These are phyloP conservation scores for Yponomeuta plumbellus DNA, from an alignment of 2,888 invertebrate species.

Conservation along the genomic window DNA sequence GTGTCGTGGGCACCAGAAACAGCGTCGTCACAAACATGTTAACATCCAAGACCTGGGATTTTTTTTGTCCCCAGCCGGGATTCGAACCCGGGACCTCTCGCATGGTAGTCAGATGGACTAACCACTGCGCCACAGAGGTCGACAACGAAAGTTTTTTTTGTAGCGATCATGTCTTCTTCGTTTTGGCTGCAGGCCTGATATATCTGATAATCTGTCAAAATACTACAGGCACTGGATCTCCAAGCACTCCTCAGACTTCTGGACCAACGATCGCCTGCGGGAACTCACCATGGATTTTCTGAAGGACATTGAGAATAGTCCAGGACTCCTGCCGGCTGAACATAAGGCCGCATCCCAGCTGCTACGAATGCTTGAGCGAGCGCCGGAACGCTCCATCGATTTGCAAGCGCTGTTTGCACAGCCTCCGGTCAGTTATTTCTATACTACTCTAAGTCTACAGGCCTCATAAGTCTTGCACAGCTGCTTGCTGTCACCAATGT, in stretches of 20 bases:
- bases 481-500: not conserved
- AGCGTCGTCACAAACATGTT: no score
- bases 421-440: constrained; percentile 74
- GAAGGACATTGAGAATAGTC: constrained; percentile 90
- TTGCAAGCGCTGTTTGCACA: constrained; percentile 81
- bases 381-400: constrained; percentile 83
- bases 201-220: no score
- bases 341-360: constrained; percentile 92
- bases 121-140: no score
- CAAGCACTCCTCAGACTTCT: constrained; percentile 93
- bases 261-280: constrained; percentile 83
- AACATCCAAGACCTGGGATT: no score
- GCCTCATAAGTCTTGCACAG: not conserved
- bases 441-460: no score
- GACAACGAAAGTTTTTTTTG: no score
- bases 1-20: no score
- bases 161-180: no score
- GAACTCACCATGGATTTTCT: constrained; percentile 89
- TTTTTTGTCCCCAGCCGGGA: no score
- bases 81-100: no score
- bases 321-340: constrained; percentile 89
- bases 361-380: constrained; percentile 84
- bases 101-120: no score
- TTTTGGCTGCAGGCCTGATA: no score
- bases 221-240: constrained; percentile 88